Evolutionary conservation across 2,113 vertebrate species (phyloP).

Genomic region (Lepus americanus): DNA sequence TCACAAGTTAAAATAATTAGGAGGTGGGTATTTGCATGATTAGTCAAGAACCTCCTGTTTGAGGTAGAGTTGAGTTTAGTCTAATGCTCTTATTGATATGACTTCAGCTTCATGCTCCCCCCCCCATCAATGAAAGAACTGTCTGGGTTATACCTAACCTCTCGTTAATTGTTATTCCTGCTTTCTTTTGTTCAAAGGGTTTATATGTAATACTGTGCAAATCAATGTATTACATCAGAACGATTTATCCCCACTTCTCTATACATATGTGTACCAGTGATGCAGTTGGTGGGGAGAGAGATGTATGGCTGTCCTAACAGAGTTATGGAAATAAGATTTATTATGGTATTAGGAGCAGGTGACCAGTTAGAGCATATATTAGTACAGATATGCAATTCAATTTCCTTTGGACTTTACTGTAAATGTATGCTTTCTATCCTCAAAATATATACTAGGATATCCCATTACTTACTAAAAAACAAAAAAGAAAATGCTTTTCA

Average conservation of each 20-base stretch:
- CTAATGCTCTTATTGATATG: not conserved
- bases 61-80: not conserved
- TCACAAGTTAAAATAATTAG: not conserved
- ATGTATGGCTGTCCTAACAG: not conserved
- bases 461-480: not conserved
- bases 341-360: not conserved
- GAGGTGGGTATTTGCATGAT: not conserved
- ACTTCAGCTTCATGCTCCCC: not conserved
- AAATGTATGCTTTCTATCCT: not conserved
- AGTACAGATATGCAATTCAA: not conserved
- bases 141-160: not conserved
- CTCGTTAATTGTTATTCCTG: not conserved
- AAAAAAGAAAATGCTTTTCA: not conserved
- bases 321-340: not conserved
- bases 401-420: constrained; percentile 43
- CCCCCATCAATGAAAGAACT: not conserved
- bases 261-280: not conserved
- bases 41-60: not conserved
- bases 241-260: not conserved
- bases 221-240: not conserved
- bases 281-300: no score
- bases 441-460: not conserved
- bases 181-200: not conserved
- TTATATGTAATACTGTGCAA: not conserved
- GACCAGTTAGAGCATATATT: not conserved